Base-by-base conservation (phyloP, 2,797 vertebrate species). In the Amazona finschi region DNA sequence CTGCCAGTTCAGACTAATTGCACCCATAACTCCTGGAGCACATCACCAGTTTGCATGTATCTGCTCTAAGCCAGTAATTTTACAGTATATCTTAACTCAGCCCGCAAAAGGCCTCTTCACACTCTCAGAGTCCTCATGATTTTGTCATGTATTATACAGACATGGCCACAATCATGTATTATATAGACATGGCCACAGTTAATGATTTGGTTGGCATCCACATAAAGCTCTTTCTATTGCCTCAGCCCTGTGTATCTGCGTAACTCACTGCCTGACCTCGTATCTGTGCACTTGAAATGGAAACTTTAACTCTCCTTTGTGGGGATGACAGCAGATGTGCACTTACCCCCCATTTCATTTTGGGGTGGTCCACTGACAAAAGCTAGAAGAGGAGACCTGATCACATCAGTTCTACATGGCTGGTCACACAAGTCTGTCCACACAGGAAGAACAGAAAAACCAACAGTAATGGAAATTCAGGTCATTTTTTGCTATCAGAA, bases 391-490 rank as follows among this genome's bases (percentile, higher is more conserved):
- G 30, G 16, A 85, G 39, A 58, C 18, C 15, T 0, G 0, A 69
- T 38, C 25, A 24, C 1, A 3, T 31, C 60, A 89, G 64, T 12
- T 84, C 44, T 7, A 2, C 73, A 39, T 44, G n/a, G 38, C 58
- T 58, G 46, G 15, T 52, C 39, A 47, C 33, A 70, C 20, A 72
- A 69, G 31, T 44, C 43, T 0, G 0, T 20, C 49, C 46, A 12
- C 53, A 39, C 9, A 25, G 49, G 53, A 80, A 39, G 15, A 81
- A 27, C 18, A 46, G 80, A 66, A 84, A 69, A 7, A 8, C 10
- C 43, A 84, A 38, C 8, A 12, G 7, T 0, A 19, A 18, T 2
- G 8, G 11, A 4, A 46, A 19, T 61, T 73, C 0, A 38, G 20
- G 33, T 9, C 3, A 8, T 8, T 55, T 82, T 73, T 85, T 71